A percentile compares a stretch with the other conserved stretches of the same genome.
These are phyloP conservation scores for Acanthosepion lycidas DNA, from an alignment of 2,888 invertebrate species.

Conservation along the genomic window DNA sequence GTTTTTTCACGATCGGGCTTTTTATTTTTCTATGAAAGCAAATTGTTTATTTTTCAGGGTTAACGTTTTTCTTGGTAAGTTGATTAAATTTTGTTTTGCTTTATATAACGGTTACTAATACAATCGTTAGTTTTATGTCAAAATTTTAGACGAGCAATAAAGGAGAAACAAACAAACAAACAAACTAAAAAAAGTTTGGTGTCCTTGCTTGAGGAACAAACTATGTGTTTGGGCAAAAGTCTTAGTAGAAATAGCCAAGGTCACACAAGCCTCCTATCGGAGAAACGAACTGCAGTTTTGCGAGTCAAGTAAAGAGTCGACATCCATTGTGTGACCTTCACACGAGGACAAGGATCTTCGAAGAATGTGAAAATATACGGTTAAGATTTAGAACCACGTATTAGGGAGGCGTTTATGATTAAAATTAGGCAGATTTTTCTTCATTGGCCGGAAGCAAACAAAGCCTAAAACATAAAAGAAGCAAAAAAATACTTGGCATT, in stretches of 20 bases:
- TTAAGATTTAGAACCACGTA: neutral
- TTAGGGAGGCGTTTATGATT: neutral
- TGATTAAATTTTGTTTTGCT: neutral
- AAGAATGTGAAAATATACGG: neutral
- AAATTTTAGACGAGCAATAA: neutral
- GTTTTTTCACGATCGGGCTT: too few relatives aligned
- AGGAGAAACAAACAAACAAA: neutral
- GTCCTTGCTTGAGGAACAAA: neutral
- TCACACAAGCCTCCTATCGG: neutral
- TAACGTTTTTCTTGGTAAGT: neutral
- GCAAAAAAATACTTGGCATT: neutral
- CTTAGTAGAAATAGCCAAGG: neutral
- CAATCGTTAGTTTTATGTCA: neutral
- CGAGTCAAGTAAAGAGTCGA: neutral
- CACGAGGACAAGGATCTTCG: slow-evolving; percentile 20
- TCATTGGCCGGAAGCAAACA: neutral
- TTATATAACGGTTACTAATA: neutral
- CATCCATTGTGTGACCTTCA: slow-evolving; percentile 33
- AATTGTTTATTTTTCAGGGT: neutral
- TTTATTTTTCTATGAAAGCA: neutral
- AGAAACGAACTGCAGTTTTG: slow-evolving; percentile 6
- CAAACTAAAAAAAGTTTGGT: neutral
- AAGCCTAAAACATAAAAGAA: neutral
- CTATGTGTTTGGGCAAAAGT: neutral
- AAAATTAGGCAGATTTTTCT: neutral